These are phyloP conservation scores for Gnatocerus cornutus DNA, from an alignment of 2,888 invertebrate species.

Conservation along the genomic window DNA sequence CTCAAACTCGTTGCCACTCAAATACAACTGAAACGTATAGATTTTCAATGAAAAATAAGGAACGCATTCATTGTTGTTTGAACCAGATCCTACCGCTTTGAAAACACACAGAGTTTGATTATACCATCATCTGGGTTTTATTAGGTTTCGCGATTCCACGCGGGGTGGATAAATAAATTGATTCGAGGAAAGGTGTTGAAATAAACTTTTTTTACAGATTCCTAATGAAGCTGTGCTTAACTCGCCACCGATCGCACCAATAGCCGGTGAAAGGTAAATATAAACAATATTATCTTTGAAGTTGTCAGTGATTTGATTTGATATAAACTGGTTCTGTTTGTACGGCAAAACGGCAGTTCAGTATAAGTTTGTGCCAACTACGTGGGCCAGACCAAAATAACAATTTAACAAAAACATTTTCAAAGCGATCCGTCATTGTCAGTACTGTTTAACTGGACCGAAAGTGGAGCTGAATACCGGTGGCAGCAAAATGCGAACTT, in stretches of 20 bases:
- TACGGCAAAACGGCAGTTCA: not conserved
- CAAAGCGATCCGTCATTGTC: not conserved
- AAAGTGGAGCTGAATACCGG: too few species aligned
- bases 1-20: not conserved
- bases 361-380: not conserved
- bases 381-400: not conserved
- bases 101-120: slow-evolving; percentile 30
- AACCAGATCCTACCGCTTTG: slow-evolving; percentile 48
- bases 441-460: not conserved
- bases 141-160: not conserved
- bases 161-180: slow-evolving; percentile 1
- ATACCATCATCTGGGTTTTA: slow-evolving; percentile 8
- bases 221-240: slow-evolving; percentile 76
- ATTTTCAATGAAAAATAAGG: slow-evolving; percentile 33
- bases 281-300: not conserved
- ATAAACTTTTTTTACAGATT: slow-evolving; percentile 70
- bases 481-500: too few species aligned
- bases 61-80: slow-evolving; percentile 37
- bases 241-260: slow-evolving; percentile 72
- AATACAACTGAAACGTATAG: slow-evolving; percentile 17
- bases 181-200: not conserved
- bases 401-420: not conserved
- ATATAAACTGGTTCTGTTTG: not conserved
- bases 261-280: slow-evolving; percentile 72
- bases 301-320: too few species aligned